A percentile compares a stretch with the other conserved stretches of the same genome.
Conservation (phyloP, 2,113 vertebrate species). For the Aptenodytes forsteri region DNA sequence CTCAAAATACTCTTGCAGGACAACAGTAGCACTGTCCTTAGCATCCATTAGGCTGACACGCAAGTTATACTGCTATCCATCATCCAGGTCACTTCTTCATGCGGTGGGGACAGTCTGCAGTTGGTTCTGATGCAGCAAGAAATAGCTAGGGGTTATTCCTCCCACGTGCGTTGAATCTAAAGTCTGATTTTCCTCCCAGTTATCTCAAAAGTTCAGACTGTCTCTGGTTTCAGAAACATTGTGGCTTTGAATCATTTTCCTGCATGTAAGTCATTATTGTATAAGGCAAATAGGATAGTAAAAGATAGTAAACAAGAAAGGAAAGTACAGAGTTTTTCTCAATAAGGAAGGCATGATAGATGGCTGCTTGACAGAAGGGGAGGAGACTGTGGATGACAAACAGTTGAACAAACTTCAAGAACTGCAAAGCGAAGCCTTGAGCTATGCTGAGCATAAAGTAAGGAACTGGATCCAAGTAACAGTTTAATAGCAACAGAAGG, state of each 20-base stretch:
- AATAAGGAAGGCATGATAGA: not conserved
- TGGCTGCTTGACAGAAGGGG: not conserved
- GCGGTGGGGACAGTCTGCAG: not conserved
- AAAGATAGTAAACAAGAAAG: not conserved
- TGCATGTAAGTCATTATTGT: not conserved
- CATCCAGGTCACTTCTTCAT: not conserved
- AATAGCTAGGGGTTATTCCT: not conserved
- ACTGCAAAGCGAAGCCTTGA: not conserved
- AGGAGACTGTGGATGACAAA: not conserved
- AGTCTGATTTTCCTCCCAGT: not conserved
- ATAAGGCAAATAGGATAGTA: not conserved
- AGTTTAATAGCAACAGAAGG: not conserved
- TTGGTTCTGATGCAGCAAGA: not conserved
- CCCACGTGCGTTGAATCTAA: not conserved
- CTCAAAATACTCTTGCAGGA: not conserved
- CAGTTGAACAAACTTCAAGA: conserved; percentile 1
- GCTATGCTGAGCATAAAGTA: not conserved
- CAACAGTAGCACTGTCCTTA: not conserved
- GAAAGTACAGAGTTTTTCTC: not conserved
- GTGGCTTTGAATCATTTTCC: not conserved
- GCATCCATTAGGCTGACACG: not conserved
- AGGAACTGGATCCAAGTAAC: not conserved
- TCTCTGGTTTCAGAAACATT: not conserved
- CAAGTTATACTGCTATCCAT: not conserved
- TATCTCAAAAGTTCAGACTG: not conserved